Evolutionary conservation across 2,797 vertebrate genomes (phyloP), one percentile per base, ranked within the genome.

Genomic region (Ambastaia sidthimunki): DNA sequence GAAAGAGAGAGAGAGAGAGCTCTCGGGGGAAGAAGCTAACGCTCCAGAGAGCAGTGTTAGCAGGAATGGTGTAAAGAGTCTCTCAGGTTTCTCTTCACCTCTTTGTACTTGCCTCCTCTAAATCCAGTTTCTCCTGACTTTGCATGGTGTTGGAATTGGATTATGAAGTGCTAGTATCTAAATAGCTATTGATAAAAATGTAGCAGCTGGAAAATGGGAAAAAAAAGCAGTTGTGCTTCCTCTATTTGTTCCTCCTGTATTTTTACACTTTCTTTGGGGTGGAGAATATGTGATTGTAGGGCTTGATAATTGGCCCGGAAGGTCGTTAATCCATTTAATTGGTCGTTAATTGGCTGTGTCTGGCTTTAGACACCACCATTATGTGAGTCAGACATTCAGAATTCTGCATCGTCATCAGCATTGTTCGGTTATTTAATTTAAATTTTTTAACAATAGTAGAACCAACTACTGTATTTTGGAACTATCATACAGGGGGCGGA

Each of bases 141-240:
- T 90, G 85, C 84, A 80, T 83, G 80, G 73, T 87, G 52, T 71
- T 82, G 15, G 84, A 89, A 89, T 86, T 88, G 81, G 80, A 89
- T 91, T 86, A 89, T 69, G 65, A 87, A 75, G 84, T 54, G 79
- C 83, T 82, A 85, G 89, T 87, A 81, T 74, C 83, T 88, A 89
- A 90, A 82, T 63, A 31, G 52, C 48, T 74, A 66, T 47, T 81
- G 84, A 88, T 90, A 83, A 84, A 89, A 87, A 76, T 76, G 74
- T 86, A 55, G 67, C 73, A 69, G 19, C 87, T 41, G 31, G 37
- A 83, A 78, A 89, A 77, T 10, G 41, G 10, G 10, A 44, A 44
- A 44, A 44, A 44, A 37, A 74, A 69, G 4, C 81, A 88, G 84
- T 88, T 72, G 80, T 52, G 70, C 37, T 74, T 69, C 37, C 76